Conservation (phyloP, 2,797 vertebrate species). For the Typhlichthys eigenmanni region DNA sequence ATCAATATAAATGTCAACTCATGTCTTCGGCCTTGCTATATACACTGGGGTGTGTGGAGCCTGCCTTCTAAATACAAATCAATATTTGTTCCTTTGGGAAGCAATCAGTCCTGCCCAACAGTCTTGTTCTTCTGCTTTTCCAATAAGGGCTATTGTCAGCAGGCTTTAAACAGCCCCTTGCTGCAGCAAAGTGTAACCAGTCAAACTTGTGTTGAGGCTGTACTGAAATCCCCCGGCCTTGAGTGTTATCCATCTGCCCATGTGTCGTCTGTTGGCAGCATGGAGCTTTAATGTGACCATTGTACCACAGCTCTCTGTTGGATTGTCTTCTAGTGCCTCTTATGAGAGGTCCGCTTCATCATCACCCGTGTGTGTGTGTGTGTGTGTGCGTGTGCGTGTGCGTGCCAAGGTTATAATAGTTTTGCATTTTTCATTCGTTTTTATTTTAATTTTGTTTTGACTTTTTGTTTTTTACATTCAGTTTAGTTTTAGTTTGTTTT, state of each 20-base stretch:
- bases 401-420: too few species aligned
- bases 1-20: neutral
- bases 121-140: neutral
- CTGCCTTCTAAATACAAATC: constrained; percentile 12
- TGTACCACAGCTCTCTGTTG: constrained; percentile 9
- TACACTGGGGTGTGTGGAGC: too few species aligned
- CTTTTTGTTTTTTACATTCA: too few species aligned
- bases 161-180: constrained; percentile 8
- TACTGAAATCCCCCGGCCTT: neutral
- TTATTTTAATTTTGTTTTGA: too few species aligned
- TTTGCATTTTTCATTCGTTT: too few species aligned
- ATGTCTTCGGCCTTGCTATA: neutral
- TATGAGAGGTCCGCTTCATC: too few species aligned
- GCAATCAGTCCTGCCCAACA: neutral
- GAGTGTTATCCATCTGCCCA: neutral
- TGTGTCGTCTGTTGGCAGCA: too few species aligned
- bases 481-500: too few species aligned
- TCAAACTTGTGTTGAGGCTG: neutral
- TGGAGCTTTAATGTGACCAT: neutral
- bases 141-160: neutral
- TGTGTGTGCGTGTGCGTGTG: too few species aligned
- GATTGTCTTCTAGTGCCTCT: constrained; percentile 2
- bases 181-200: constrained; percentile 2
- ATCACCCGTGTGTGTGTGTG: too few species aligned
- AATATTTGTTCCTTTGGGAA: constrained; percentile 13